Conservation (phyloP, 2,888 invertebrate species). For the Sipha maydis region DNA sequence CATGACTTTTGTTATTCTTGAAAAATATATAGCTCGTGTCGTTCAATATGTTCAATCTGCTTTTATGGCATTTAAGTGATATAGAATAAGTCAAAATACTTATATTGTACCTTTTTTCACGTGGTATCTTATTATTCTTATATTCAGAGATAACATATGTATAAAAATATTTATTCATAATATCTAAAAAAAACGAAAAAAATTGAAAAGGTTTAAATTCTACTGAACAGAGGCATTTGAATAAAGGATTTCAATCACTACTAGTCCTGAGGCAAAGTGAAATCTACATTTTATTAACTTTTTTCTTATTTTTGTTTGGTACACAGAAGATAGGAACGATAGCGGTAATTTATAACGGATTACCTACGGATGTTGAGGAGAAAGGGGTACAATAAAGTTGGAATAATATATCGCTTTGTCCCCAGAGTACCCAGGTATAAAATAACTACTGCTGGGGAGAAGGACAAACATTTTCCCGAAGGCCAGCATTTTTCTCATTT, state of each 20-base stretch:
- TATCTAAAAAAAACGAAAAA: background rate
- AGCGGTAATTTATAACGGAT: constrained; percentile 61
- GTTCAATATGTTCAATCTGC: constrained; percentile 24
- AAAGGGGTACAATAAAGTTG: constrained; percentile 60
- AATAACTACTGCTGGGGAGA: constrained; percentile 51
- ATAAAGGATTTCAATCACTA: constrained; percentile 51
- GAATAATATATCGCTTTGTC: constrained; percentile 61
- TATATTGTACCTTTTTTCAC: background rate
- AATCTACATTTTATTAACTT: constrained; percentile 61
- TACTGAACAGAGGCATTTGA: constrained; percentile 40
- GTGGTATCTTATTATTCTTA: constrained; percentile 15
- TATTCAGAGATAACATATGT: background rate
- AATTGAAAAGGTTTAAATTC: constrained; percentile 5
- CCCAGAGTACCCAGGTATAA: constrained; percentile 57
- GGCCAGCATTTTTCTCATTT: constrained; percentile 58
- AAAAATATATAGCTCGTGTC: constrained; percentile 31
- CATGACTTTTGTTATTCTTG: constrained; percentile 32
- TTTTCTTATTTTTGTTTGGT: constrained; percentile 51
- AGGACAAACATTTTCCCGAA: constrained; percentile 55
- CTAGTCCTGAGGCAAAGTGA: constrained; percentile 51
- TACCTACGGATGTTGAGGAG: constrained; percentile 44
- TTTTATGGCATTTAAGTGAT: background rate
- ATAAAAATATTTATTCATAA: constrained; percentile 17
- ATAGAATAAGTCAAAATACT: background rate
- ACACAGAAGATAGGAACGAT: constrained; percentile 35